Conservation (phyloP, 2,797 vertebrate genomes). For the Mormyrus proboscirostris region DNA sequence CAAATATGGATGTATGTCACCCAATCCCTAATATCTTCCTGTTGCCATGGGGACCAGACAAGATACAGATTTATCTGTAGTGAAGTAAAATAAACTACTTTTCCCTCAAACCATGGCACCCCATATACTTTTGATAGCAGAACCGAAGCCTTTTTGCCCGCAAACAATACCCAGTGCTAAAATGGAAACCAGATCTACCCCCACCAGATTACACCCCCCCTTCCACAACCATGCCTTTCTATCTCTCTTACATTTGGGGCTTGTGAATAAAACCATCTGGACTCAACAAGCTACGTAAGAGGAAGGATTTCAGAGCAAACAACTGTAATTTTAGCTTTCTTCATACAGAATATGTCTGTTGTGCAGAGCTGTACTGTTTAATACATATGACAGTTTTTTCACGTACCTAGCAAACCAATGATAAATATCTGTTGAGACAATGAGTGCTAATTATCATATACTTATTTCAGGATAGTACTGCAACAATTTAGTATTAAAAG, state of each 20-base stretch:
- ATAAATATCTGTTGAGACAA: background rate
- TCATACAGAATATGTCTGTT: background rate
- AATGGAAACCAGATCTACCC: background rate
- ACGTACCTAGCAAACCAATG: background rate
- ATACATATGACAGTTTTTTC: background rate
- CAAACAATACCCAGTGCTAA: background rate
- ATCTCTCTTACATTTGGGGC: background rate
- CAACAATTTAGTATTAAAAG: background rate
- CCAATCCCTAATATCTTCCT: background rate
- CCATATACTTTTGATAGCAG: background rate
- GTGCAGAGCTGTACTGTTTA: background rate
- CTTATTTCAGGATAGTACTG: background rate
- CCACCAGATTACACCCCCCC: background rate
- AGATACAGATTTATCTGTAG: background rate
- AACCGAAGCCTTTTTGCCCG: background rate
- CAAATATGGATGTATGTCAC: background rate
- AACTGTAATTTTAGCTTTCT: background rate
- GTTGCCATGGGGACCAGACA: conserved; percentile 5
- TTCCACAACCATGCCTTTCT: background rate
- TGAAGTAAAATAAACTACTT: background rate
- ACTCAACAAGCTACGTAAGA: background rate
- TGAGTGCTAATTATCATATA: background rate
- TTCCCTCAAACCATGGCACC: background rate
- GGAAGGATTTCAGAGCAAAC: background rate
- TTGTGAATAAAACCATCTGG: conserved; percentile 9